A percentile compares a stretch with the other conserved stretches of the same genome.
phyloP scores from a whole-genome alignment of 2,113 vertebrate species.

The Eubucco bourcierii region DNA sequence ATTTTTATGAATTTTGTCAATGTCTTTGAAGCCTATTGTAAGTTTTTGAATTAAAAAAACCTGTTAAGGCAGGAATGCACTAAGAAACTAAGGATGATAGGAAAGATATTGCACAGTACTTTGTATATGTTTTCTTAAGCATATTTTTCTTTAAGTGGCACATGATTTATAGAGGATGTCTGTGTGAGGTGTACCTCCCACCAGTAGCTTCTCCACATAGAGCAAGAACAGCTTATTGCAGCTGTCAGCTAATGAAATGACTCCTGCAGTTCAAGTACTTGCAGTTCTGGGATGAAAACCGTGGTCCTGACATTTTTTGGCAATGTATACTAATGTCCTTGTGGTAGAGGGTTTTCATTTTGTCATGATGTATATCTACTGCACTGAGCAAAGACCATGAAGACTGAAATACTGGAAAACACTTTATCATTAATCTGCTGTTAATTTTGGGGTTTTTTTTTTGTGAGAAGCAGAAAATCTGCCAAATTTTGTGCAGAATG shows the following conservation, averaged over 20 bases:
- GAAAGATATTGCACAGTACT: not conserved
- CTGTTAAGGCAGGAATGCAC: not conserved
- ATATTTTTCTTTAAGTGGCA: slow-evolving; percentile 29
- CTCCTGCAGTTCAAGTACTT: slow-evolving; percentile 42
- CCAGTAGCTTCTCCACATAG: slow-evolving; percentile 20
- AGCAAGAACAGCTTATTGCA: slow-evolving; percentile 40
- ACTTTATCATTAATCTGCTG: not conserved
- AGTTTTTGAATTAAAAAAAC: not conserved
- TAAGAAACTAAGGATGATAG: not conserved
- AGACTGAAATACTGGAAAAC: not conserved
- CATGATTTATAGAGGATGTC: slow-evolving; percentile 25
- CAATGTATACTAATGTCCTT: not conserved
- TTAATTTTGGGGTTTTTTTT: not conserved
- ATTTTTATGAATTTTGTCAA: not conserved
- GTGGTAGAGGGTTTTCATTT: slow-evolving; percentile 24
- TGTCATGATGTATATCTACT: not conserved
- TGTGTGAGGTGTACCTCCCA: slow-evolving; percentile 34
- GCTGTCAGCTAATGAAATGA: slow-evolving; percentile 51
- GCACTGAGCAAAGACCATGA: not conserved
- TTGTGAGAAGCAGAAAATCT: not conserved
- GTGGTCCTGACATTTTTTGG: slow-evolving; percentile 33
- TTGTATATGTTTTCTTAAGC: not conserved
- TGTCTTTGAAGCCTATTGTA: not conserved
- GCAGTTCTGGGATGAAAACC: slow-evolving; percentile 38
- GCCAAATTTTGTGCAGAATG: not conserved